A percentile compares a stretch with the other conserved stretches of the same genome.
These are phyloP conservation scores for Scleropages formosus DNA, from an alignment of 2,797 vertebrate genomes.

Conservation along the genomic window DNA sequence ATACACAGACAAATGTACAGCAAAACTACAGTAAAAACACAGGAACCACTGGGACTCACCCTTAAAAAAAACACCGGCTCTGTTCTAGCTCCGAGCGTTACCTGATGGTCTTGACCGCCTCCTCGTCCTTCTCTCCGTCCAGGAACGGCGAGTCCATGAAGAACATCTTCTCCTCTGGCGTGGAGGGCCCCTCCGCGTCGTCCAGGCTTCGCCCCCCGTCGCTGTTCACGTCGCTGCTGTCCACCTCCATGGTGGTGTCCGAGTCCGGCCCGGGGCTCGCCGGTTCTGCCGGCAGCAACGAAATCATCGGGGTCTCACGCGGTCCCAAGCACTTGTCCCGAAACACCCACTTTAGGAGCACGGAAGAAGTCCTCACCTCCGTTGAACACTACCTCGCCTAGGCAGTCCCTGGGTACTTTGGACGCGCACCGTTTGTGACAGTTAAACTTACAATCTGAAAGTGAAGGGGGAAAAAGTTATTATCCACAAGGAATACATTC, in stretches of 20 bases:
- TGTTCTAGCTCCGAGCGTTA: too few relatives aligned
- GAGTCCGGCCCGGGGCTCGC: slow-evolving; percentile 85
- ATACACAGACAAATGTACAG: neutral
- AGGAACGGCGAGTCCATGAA: slow-evolving; percentile 86
- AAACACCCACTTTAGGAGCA: neutral
- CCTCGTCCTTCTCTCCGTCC: slow-evolving; percentile 90
- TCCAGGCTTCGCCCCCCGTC: slow-evolving; percentile 81
- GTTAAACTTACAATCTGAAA: slow-evolving; percentile 93
- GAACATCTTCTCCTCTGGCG: slow-evolving; percentile 92
- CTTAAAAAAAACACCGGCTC: too few relatives aligned
- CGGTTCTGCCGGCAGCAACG: slow-evolving; percentile 69
- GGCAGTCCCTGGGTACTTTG: slow-evolving; percentile 95
- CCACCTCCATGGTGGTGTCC: slow-evolving; percentile 93
- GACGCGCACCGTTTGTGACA: slow-evolving; percentile 95
- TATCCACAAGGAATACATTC: too few relatives aligned
- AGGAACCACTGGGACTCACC: too few relatives aligned
- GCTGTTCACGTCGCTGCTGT: slow-evolving; percentile 81
- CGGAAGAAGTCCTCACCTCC: slow-evolving; percentile 72
- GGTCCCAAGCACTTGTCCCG: neutral
- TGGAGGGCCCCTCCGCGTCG: slow-evolving; percentile 85
- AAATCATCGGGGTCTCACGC: neutral
- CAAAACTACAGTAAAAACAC: neutral
- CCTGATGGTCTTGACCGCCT: slow-evolving; percentile 91
- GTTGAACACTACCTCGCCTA: slow-evolving; percentile 93
- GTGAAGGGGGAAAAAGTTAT: neutral